Percentiles rank a stretch among this genome's conserved stretches.
phyloP scores from a whole-genome alignment of 2,113 vertebrate species.

The Carollia perspicillata region DNA sequence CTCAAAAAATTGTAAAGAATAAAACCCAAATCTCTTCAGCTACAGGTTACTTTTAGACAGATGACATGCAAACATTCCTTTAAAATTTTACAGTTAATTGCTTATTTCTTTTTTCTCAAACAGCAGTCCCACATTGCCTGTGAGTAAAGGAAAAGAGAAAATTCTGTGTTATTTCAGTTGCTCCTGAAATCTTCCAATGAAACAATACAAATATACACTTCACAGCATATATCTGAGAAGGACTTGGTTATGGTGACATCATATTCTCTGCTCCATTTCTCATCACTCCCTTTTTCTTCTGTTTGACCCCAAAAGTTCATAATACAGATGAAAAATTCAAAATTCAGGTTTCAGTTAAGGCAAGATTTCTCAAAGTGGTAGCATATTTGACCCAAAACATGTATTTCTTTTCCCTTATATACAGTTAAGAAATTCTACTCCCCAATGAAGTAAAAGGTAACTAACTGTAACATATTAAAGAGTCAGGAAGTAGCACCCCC shows the following conservation, averaged over 20 bases:
- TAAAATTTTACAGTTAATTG: not conserved
- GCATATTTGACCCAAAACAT: not conserved
- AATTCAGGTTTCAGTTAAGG: not conserved
- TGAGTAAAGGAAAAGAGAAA: not conserved
- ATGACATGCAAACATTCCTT: not conserved
- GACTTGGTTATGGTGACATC: not conserved
- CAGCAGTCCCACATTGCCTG: not conserved
- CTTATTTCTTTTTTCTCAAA: constrained; percentile 17
- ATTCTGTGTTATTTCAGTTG: not conserved
- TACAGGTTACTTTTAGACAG: not conserved
- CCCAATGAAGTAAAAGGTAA: not conserved
- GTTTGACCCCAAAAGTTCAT: not conserved
- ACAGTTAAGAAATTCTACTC: not conserved
- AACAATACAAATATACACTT: not conserved
- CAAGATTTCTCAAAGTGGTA: not conserved
- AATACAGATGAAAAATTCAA: not conserved
- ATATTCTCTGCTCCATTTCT: not conserved
- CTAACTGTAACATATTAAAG: not conserved
- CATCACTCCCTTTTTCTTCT: not conserved
- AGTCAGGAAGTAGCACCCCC: not conserved
- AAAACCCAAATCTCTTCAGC: not conserved
- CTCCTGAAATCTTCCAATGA: not conserved
- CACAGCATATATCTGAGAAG: not conserved
- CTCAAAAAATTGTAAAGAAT: not conserved
- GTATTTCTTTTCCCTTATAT: constrained; percentile 2